These are phyloP conservation scores for Etheostoma cragini DNA, from an alignment of 2,113 vertebrate species.

Conservation along the genomic window DNA sequence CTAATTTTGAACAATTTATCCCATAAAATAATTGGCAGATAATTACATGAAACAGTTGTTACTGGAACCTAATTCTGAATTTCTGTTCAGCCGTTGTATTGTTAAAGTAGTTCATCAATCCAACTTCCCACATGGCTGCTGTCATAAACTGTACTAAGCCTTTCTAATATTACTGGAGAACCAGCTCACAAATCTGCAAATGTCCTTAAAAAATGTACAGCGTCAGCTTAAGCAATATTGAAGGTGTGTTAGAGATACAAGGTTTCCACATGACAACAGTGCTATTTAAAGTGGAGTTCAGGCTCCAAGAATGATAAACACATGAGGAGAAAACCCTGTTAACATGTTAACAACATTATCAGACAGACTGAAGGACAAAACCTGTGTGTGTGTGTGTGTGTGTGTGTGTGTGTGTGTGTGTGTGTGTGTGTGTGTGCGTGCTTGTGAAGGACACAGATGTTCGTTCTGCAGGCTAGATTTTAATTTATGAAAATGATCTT, in stretches of 20 bases:
- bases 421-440: conserved; percentile 26
- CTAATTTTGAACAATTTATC: background rate
- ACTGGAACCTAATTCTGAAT: background rate
- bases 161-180: background rate
- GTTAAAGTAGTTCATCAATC: background rate
- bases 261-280: background rate
- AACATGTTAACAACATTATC: conserved; percentile 59
- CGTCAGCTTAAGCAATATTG: background rate
- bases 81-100: background rate
- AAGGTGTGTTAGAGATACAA: background rate
- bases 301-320: background rate
- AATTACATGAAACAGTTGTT: background rate
- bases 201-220: background rate
- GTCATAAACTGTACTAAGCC: background rate
- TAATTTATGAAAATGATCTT: conserved; percentile 80
- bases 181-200: background rate
- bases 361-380: conserved; percentile 60
- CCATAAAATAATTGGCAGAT: background rate
- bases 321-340: conserved; percentile 36
- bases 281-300: conserved; percentile 9
- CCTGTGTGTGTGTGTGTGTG: conserved; percentile 11
- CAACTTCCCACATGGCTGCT: too few relatives aligned
- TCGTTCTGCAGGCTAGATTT: conserved; percentile 75
- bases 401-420: conserved; percentile 42
- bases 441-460: conserved; percentile 74